These are phyloP conservation scores for Hylomyscus alleni DNA, from an alignment of 2,797 vertebrate genomes.

Conservation along the genomic window DNA sequence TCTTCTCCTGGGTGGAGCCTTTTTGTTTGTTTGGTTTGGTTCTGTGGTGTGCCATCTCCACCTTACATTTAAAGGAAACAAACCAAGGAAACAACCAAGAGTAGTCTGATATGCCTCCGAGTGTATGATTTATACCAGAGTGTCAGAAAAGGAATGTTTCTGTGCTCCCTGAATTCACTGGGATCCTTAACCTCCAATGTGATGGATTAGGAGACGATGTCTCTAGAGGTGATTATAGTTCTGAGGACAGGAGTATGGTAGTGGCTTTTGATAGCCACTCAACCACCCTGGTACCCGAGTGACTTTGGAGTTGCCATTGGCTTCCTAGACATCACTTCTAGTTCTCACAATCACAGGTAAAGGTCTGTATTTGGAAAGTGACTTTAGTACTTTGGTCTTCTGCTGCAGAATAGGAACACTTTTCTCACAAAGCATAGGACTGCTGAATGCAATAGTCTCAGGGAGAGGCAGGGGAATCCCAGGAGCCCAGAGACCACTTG, in stretches of 20 bases:
- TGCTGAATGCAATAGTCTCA: not conserved
- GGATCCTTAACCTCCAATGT: not conserved
- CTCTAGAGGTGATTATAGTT: not conserved
- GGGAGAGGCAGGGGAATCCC: not conserved
- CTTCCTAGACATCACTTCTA: not conserved
- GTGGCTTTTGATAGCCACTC: not conserved
- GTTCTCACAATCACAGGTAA: not conserved
- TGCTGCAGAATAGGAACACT: not conserved
- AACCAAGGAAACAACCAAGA: not conserved
- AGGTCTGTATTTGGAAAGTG: not conserved
- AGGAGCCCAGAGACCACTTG: not conserved
- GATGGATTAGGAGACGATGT: not conserved
- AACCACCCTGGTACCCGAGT: not conserved
- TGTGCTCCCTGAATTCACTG: not conserved
- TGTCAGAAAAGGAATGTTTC: not conserved
- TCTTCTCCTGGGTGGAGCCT: not conserved
- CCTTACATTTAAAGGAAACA: not conserved
- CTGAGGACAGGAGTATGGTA: not conserved
- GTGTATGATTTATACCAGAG: not conserved
- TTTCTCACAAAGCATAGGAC: not conserved
- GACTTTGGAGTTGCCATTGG: not conserved
- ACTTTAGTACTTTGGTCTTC: not conserved
- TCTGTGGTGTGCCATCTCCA: not conserved
- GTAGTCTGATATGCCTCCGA: not conserved
- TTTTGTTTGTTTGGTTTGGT: not conserved